Conservation (phyloP, 2,797 vertebrate species). For the Pseudomugil gertrudae region DNA sequence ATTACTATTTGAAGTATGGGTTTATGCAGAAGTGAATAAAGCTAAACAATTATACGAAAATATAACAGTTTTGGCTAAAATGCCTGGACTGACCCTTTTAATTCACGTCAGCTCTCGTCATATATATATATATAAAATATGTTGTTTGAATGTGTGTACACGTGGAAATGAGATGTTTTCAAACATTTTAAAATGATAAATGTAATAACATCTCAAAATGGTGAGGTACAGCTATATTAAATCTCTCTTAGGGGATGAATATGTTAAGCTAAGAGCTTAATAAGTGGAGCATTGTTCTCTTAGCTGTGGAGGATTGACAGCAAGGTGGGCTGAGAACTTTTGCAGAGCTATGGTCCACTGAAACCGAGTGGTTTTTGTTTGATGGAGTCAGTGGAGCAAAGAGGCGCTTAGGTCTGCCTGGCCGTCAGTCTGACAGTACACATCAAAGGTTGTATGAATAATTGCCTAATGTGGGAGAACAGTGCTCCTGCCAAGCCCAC, state of each 20-base stretch:
- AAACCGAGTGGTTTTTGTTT: conserved; percentile 45
- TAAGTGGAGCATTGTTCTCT: conserved; percentile 30
- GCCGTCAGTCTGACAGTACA: conserved; percentile 55
- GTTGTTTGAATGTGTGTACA: neutral
- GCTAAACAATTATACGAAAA: too few species aligned
- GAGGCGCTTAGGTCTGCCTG: conserved; percentile 39
- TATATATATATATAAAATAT: too few species aligned
- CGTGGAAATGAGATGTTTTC: neutral
- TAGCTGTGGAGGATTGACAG: conserved; percentile 47
- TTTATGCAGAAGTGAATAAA: too few species aligned
- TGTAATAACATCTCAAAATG: neutral
- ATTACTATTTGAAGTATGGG: too few species aligned
- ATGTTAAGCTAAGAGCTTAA: conserved; percentile 21
- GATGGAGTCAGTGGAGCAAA: conserved; percentile 64
- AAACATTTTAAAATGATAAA: conserved; percentile 6
- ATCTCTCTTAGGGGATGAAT: conserved; percentile 9
- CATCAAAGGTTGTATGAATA: conserved; percentile 65
- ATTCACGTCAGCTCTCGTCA: neutral
- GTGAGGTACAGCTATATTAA: neutral
- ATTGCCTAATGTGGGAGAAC: conserved; percentile 69
- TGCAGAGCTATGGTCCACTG: conserved; percentile 44
- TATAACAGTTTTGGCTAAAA: too few species aligned
- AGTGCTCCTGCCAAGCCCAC: conserved; percentile 38
- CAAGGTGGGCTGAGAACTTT: conserved; percentile 31
- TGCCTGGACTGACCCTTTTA: neutral